Percentiles rank a stretch among this genome's conserved stretches.
phyloP scores from a whole-genome alignment of 1,140 invertebrate species.

The Apis laboriosa region DNA sequence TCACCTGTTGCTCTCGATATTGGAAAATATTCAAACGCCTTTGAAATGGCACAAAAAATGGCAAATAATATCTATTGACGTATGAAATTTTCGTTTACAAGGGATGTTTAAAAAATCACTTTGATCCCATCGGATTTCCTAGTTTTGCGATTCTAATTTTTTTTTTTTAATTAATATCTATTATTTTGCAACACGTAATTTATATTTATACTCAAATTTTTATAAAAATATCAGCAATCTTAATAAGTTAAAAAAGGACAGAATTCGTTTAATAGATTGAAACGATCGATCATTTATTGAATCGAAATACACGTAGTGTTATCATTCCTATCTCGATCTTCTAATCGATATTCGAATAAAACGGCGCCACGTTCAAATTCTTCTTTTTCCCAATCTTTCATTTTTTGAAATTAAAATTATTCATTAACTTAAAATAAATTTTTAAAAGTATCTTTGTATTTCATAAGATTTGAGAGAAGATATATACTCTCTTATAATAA shows the following conservation, averaged over 20 bases:
- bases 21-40: background rate
- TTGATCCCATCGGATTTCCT: background rate
- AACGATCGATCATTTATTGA: background rate
- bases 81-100: background rate
- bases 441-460: no score
- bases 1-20: background rate
- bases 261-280: background rate
- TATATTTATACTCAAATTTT: no score
- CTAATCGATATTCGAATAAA: background rate
- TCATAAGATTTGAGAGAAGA: no score
- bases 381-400: no score
- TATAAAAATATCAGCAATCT: background rate
- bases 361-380: background rate
- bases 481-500: background rate
- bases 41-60: background rate
- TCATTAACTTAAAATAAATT: background rate
- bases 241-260: no score
- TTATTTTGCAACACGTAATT: no score
- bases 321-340: background rate
- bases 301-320: background rate
- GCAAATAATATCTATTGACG: background rate
- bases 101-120: background rate
- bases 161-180: no score
- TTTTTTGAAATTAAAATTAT: background rate
- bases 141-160: background rate